These are phyloP conservation scores for Passer montanus DNA, from an alignment of 2,113 vertebrate genomes.

Conservation along the genomic window DNA sequence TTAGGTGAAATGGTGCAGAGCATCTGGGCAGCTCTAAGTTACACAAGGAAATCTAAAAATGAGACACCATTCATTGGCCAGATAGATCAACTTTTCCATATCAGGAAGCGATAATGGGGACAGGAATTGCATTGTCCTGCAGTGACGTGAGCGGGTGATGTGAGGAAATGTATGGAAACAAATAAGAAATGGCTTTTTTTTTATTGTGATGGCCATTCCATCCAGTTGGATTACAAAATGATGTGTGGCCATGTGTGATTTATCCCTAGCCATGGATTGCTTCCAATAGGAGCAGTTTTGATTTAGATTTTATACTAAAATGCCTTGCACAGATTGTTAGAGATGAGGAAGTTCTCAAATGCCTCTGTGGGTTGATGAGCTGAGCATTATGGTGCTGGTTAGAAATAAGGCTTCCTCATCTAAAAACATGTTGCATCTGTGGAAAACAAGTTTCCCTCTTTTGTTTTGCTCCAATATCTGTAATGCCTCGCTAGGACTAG, in stretches of 20 bases:
- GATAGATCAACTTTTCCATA: constrained; percentile 68
- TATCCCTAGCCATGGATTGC: neutral
- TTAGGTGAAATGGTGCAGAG: constrained; percentile 22
- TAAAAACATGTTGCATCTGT: neutral
- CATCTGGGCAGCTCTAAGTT: constrained; percentile 48
- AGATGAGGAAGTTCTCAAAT: neutral
- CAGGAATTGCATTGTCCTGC: constrained; percentile 63
- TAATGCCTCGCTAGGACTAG: neutral
- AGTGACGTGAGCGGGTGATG: constrained; percentile 58
- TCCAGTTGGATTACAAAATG: constrained; percentile 26
- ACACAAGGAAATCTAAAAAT: constrained; percentile 64
- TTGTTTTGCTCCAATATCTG: neutral
- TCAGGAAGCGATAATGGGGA: constrained; percentile 64
- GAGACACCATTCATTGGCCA: constrained; percentile 43
- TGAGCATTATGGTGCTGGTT: neutral
- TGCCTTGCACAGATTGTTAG: neutral
- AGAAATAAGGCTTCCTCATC: neutral
- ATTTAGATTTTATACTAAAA: neutral
- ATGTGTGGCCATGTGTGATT: neutral
- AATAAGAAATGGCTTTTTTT: constrained; percentile 42
- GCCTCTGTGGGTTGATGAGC: neutral
- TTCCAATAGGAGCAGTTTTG: neutral
- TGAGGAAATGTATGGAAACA: constrained; percentile 66
- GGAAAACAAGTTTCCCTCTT: neutral
- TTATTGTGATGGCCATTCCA: neutral